Conservation (phyloP, 2,797 vertebrate species). For the Phoebastria nigripes region DNA sequence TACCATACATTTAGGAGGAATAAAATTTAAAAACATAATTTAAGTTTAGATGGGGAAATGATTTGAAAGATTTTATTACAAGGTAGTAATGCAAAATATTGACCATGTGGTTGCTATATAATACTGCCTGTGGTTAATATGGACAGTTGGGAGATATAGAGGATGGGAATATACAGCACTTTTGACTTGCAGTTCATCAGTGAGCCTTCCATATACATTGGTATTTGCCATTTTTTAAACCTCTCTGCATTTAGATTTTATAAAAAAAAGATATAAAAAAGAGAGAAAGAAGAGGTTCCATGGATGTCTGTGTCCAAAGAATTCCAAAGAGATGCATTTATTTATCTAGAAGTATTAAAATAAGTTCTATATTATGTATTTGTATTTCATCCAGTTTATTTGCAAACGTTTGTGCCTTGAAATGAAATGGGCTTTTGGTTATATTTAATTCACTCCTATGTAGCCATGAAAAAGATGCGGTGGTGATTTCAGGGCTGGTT, state of each 20-base stretch:
- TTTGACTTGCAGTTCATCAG: slow-evolving; percentile 65
- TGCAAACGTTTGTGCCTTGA: slow-evolving; percentile 70
- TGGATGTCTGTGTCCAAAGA: slow-evolving; percentile 60
- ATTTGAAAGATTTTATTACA: slow-evolving; percentile 67
- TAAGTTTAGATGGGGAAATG: slow-evolving; percentile 50
- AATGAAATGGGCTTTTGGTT: slow-evolving; percentile 40
- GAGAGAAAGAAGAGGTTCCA: slow-evolving; percentile 49
- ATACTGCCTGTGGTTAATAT: slow-evolving; percentile 48
- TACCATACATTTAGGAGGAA: slow-evolving; percentile 57
- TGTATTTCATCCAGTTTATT: slow-evolving; percentile 52
- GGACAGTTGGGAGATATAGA: slow-evolving; percentile 11
- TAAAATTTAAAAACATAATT: slow-evolving; percentile 58
- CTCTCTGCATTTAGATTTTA: slow-evolving; percentile 63
- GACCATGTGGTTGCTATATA: slow-evolving; percentile 29
- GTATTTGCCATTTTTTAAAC: slow-evolving; percentile 65
- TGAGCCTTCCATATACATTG: slow-evolving; percentile 52
- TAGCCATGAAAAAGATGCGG: slow-evolving; percentile 22
- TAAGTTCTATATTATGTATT: slow-evolving; percentile 49
- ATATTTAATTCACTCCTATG: slow-evolving; percentile 22
- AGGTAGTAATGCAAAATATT: slow-evolving; percentile 53
- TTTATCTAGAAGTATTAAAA: slow-evolving; percentile 56
- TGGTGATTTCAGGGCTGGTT: slow-evolving; percentile 32
- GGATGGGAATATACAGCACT: slow-evolving; percentile 51
- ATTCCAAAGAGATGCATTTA: slow-evolving; percentile 56
- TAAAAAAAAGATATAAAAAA: slow-evolving; percentile 36